phyloP scores from a whole-genome alignment of 1,140 invertebrate genomes.

The Aporrectodea caliginosa region DNA sequence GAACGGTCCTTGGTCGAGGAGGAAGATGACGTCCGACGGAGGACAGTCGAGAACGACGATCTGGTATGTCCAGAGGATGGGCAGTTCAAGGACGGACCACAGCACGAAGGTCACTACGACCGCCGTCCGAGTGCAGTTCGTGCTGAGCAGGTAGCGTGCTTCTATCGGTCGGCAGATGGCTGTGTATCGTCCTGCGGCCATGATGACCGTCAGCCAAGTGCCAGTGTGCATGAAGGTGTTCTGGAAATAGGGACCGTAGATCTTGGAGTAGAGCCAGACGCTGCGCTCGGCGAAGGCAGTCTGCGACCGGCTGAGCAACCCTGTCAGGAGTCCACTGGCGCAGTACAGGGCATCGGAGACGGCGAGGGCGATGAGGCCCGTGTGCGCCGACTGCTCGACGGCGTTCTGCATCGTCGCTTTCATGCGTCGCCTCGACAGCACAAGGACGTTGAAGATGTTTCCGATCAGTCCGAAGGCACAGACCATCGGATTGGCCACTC shows the following conservation, averaged over 20 bases:
- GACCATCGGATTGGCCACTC: background rate
- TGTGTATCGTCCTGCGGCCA: constrained; percentile 20
- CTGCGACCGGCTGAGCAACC: background rate
- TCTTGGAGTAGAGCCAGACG: constrained; percentile 5
- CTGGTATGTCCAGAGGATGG: background rate
- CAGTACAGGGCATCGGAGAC: constrained; percentile 30
- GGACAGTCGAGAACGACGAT: too few relatives aligned
- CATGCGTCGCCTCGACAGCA: too few relatives aligned
- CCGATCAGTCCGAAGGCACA: constrained; percentile 17
- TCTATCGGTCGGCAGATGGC: constrained; percentile 30
- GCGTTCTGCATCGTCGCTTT: too few relatives aligned
- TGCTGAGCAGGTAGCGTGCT: constrained; percentile 15
- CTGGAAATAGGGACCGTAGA: constrained; percentile 23
- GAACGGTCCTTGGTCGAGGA: constrained; percentile 15
- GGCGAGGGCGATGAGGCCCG: constrained; percentile 26
- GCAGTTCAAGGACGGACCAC: constrained; percentile 16
- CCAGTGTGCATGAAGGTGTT: constrained; percentile 28
- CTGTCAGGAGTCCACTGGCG: constrained; percentile 6
- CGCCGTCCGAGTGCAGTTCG: background rate
- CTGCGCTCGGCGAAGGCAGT: constrained; percentile 18
- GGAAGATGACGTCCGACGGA: too few relatives aligned
- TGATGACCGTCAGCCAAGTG: constrained; percentile 29
- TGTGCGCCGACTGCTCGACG: too few relatives aligned
- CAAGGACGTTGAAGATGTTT: constrained; percentile 16
- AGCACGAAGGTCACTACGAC: background rate